These are phyloP conservation scores for Miltochrista miniata DNA, from an alignment of 2,888 invertebrate species.

Conservation along the genomic window DNA sequence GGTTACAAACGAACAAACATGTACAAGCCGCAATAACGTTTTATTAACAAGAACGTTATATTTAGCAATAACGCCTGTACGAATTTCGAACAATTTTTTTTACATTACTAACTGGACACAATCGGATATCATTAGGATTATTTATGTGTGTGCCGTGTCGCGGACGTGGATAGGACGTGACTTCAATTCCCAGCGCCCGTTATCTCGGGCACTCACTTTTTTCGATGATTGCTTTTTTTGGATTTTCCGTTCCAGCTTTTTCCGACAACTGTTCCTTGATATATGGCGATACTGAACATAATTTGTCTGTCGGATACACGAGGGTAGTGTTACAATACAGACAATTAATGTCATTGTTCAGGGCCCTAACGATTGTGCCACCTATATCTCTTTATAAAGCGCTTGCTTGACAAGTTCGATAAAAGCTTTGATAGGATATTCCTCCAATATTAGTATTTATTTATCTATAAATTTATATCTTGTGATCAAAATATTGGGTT, in stretches of 20 bases:
- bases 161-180: constrained; percentile 61
- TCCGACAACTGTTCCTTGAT: constrained; percentile 30
- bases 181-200: constrained; percentile 55
- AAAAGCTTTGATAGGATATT: constrained; percentile 11
- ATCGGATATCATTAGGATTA: constrained; percentile 78
- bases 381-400: too few species aligned
- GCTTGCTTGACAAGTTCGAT: too few species aligned
- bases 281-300: constrained; percentile 36
- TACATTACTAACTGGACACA: constrained; percentile 57
- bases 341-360: constrained; percentile 31
- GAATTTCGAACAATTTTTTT: constrained; percentile 41
- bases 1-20: constrained; percentile 16
- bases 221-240: constrained; percentile 51
- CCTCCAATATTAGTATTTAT: not conserved
- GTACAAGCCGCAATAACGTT: constrained; percentile 33
- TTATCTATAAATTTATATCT: too few species aligned
- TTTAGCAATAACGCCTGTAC: constrained; percentile 31
- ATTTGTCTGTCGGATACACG: constrained; percentile 20
- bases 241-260: constrained; percentile 29
- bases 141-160: constrained; percentile 71
- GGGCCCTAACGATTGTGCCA: constrained; percentile 15
- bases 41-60: constrained; percentile 38
- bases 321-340: constrained; percentile 21
- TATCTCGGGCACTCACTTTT: constrained; percentile 52
- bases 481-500: too few species aligned